Evolutionary conservation across 2,797 vertebrate genomes (phyloP).

Genomic region (Eleutherodactylus coqui): DNA sequence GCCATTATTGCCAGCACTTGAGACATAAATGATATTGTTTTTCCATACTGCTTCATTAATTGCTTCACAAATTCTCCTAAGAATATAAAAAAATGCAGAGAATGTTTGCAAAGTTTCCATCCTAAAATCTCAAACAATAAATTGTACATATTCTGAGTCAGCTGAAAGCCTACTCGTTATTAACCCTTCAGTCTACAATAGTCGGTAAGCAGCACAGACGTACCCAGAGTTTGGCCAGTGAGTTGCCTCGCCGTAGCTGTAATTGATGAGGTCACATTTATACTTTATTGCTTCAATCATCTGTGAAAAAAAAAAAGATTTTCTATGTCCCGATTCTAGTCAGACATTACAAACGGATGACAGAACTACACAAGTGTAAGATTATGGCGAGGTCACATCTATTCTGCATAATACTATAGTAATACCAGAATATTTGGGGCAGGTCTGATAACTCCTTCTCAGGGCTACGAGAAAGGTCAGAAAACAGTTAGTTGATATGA

Average conservation of each 20-base stretch:
- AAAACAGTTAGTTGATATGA: no score
- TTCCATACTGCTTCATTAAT: conserved; percentile 98
- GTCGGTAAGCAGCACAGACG: conserved; percentile 66
- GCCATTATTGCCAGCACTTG: conserved; percentile 97
- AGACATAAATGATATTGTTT: conserved; percentile 95
- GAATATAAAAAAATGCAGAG: background rate
- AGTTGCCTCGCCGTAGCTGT: conserved; percentile 97
- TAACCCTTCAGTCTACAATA: background rate
- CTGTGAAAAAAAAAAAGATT: conserved; percentile 72
- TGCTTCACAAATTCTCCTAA: conserved; percentile 96
- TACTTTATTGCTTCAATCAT: conserved; percentile 99
- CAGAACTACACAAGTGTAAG: background rate
- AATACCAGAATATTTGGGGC: no score
- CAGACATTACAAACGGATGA: background rate
- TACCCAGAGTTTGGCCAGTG: conserved; percentile 99
- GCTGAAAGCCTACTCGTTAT: background rate
- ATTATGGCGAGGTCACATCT: background rate
- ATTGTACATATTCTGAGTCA: background rate
- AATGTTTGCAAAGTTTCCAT: background rate
- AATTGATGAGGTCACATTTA: conserved; percentile 98
- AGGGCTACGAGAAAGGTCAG: no score
- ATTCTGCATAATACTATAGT: background rate
- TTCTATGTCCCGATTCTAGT: no score
- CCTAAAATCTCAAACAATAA: background rate
- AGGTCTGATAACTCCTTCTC: no score